Evolutionary conservation across 1,140 invertebrate species (phyloP), one percentile per base, ranked within the genome.

Genomic region (Leptopilina boulardi): DNA sequence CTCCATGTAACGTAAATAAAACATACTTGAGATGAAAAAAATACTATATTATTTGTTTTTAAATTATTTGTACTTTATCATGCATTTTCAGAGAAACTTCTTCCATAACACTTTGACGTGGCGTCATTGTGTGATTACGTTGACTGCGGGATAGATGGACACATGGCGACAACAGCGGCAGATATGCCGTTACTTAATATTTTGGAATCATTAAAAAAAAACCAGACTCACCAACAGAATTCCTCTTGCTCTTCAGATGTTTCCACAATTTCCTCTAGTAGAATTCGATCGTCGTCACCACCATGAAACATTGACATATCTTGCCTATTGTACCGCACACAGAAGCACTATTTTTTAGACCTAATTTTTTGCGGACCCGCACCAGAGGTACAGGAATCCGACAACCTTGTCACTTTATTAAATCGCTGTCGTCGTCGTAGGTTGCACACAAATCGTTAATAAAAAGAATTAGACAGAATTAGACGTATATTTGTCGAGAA

Each of bases 211-310:
- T 34, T 30, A 38, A 21, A n/a, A 41, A 44, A 44, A 79, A 76
- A 76, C 9, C 70, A 30, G 18, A 87, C 89, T 90, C 80, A 91
- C 91, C 90, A 88, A 83, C 88, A 91, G 82, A 90, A 80, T 23
- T 89, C 87, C 5, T 90, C 90, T 75, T 87, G 85, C 76, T 90
- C 89, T 76, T 88, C 89, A 72, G 87, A 87, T 70, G 87, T 86
- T 85, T 91, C 89, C 78, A 90, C 88, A 78, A 91, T 90, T 89
- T 91, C 91, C 82, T 91, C 89, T 83, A 91, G 86, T 81, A 91
- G 78, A 86, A 90, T 89, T 70, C 87, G 81, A 81, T 90, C 89
- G 84, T 90, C 88, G 77, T 80, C 77, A 82, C 77, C 77, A 82
- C 78, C 83, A 76, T 73, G 85, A 84, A 90, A 90, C 87, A 90